A percentile compares a stretch with the other conserved stretches of the same genome.
These are phyloP conservation scores for Drosophila prostipennis DNA, from an alignment of 2,888 invertebrate species.

Conservation along the genomic window DNA sequence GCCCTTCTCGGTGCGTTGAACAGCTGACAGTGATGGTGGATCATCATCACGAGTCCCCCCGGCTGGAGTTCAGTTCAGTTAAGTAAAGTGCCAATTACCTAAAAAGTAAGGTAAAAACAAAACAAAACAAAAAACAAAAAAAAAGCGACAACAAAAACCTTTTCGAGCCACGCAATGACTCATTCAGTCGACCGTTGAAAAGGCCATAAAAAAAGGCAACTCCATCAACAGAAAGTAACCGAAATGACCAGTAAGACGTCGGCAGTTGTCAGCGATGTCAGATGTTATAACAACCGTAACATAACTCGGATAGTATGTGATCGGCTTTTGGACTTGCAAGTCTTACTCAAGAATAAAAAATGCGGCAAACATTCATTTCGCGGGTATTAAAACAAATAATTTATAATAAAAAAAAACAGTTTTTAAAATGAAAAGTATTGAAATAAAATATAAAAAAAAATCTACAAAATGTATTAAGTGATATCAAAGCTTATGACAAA, in stretches of 20 bases:
- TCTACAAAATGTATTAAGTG: no score
- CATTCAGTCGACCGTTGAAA: constrained; percentile 57
- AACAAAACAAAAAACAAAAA: neutral
- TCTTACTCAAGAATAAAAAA: neutral
- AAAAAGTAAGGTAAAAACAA: constrained; percentile 22
- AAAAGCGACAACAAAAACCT: constrained; percentile 17
- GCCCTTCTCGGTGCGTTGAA: constrained; percentile 65
- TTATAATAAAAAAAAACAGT: no score
- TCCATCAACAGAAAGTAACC: constrained; percentile 17
- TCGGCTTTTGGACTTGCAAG: neutral
- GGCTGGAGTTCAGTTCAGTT: constrained; percentile 22
- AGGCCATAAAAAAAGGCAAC: constrained; percentile 43
- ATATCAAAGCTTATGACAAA: no score
- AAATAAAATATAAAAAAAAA: no score
- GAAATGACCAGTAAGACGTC: constrained; percentile 25
- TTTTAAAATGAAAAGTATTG: no score
- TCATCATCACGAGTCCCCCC: constrained; percentile 8
- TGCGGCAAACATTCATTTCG: no score
- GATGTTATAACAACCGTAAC: neutral
- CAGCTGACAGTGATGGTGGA: constrained; percentile 23
- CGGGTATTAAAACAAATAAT: no score
- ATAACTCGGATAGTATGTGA: neutral
- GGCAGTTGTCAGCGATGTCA: constrained; percentile 22
- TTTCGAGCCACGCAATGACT: constrained; percentile 53
- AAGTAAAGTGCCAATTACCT: constrained; percentile 66